Evolutionary conservation across 2,113 vertebrate species (phyloP), one percentile per base, ranked within the genome.

Genomic region (Eudorcas thomsonii): DNA sequence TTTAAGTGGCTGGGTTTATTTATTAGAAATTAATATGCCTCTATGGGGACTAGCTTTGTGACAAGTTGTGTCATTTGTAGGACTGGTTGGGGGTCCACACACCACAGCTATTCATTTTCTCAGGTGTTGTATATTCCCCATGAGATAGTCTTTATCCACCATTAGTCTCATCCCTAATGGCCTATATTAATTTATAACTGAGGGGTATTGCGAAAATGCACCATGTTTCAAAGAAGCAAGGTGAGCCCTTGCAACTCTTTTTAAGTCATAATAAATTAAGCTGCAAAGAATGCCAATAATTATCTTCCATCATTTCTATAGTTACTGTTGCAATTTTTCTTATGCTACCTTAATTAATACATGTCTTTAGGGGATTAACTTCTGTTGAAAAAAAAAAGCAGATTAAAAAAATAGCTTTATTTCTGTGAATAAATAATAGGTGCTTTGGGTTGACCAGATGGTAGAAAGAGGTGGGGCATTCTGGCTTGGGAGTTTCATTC

Each of bases 221-320:
- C 97, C 90, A 96, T 97, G 97, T 97, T 99, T 98, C 98, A 98
- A 71, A 92, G 93, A 99, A 98, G 97, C 90, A 98, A 98, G 98
- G 98, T 94, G 90, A 98, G 98, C 97, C 98, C 97, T 97, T 77
- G 57, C 95, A 98, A 98, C 91, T 92, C 96, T 97, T 98, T 98
- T 88, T 98, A 98, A 98, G 97, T 97, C 94, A 89, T 97, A 98
- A 99, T 98, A 98, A 99, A 99, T 99, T 98, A 98, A 97, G 98
- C 91, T 62, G 96, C 94, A 64, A 98, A 96, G 0, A 95, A 97
- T 98, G 85, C 95, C 96, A 91, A 71, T 98, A 98, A 98, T 99
- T 99, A 96, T 98, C 98, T 98, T 98, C 94, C 97, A 98, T 95
- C 96, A 97, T 98, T 98, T 98, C 98, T 98, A 98, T 96, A 98